Conservation (phyloP, 2,888 invertebrate genomes). For the Sthenelais limicola region DNA sequence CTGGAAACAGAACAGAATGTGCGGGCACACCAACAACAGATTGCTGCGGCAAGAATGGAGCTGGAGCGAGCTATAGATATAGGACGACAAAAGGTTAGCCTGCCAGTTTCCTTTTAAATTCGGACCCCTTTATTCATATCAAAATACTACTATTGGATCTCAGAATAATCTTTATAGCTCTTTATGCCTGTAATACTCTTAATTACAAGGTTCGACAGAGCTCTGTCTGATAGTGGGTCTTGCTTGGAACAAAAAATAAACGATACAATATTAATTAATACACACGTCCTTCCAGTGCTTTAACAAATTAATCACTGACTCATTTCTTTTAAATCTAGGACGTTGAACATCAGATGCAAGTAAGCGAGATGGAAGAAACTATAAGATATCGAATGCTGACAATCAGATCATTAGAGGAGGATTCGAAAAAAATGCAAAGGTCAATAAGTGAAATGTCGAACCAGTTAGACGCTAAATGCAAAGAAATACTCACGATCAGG, state of each 20-base stretch:
- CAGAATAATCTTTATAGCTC: no score
- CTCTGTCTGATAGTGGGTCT: no score
- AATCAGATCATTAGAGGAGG: slow-evolving; percentile 63
- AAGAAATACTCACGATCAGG: slow-evolving; percentile 64
- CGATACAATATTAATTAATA: no score
- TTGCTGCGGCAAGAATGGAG: slow-evolving; percentile 68
- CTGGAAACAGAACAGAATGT: slow-evolving; percentile 58
- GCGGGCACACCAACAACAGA: slow-evolving; percentile 58
- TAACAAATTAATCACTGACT: neutral
- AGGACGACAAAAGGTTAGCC: slow-evolving; percentile 66
- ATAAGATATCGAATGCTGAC: slow-evolving; percentile 62
- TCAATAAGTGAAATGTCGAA: slow-evolving; percentile 59
- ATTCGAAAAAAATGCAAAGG: slow-evolving; percentile 58
- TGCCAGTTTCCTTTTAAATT: no score
- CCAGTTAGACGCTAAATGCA: slow-evolving; percentile 64
- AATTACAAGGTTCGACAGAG: no score
- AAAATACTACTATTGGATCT: no score
- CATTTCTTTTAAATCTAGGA: slow-evolving; percentile 57
- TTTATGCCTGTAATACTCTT: no score
- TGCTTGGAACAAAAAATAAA: no score
- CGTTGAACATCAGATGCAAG: slow-evolving; percentile 59
- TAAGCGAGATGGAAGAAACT: slow-evolving; percentile 65
- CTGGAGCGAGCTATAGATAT: slow-evolving; percentile 68
- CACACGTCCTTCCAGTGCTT: no score
- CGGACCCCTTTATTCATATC: no score